These are phyloP conservation scores for Gallinago nigripennis DNA, from an alignment of 2,797 vertebrate genomes.

Conservation along the genomic window DNA sequence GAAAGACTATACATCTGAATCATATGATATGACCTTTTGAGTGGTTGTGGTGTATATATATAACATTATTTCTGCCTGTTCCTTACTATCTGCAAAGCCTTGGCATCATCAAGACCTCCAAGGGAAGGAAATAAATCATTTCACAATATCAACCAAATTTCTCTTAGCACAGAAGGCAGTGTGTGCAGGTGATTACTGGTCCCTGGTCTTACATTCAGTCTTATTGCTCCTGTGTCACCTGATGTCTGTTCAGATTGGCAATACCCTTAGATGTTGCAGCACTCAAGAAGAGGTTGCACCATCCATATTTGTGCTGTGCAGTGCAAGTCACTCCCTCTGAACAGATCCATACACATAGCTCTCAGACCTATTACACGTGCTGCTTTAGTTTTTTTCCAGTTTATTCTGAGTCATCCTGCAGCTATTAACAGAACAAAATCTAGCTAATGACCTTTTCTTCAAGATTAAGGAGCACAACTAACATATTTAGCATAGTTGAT, in stretches of 20 bases:
- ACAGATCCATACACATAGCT: not conserved
- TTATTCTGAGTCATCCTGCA: slow-evolving; percentile 27
- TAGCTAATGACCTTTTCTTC: slow-evolving; percentile 10
- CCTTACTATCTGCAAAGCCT: not conserved
- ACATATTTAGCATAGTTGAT: not conserved
- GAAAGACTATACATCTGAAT: not conserved
- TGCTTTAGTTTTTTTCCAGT: not conserved
- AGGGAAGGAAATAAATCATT: not conserved
- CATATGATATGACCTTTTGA: not conserved
- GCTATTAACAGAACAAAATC: slow-evolving; percentile 4
- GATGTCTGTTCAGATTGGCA: not conserved
- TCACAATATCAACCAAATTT: not conserved
- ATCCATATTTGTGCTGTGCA: not conserved
- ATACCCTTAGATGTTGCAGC: not conserved
- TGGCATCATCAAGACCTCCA: not conserved
- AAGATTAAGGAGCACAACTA: not conserved
- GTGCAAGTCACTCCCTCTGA: not conserved
- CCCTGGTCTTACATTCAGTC: not conserved
- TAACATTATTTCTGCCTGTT: not conserved
- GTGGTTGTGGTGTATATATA: not conserved
- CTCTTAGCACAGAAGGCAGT: not conserved
- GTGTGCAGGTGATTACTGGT: not conserved
- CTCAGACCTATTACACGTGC: not conserved
- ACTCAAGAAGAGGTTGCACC: not conserved
- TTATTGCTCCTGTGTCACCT: not conserved